A percentile compares a stretch with the other conserved stretches of the same genome.
Evolutionary conservation across 92 coral and sea anemone genomes (phyloP).

Genomic region (Pocillopora grandis): DNA sequence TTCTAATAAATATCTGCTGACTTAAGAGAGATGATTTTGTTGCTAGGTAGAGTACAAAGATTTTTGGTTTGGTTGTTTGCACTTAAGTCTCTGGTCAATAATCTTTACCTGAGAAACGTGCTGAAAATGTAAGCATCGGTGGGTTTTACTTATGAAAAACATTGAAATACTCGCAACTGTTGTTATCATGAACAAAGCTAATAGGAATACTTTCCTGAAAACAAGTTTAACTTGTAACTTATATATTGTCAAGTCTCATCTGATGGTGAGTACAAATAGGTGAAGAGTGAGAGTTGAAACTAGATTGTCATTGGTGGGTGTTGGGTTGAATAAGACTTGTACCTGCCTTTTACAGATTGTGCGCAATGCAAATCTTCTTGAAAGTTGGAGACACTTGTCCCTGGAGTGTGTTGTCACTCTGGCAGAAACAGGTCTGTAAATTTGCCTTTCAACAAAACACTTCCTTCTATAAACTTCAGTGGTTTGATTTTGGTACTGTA

Average conservation of each 20-base stretch:
- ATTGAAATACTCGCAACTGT: too few species aligned
- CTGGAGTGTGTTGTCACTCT: slow-evolving; percentile 95
- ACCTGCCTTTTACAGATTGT: slow-evolving; percentile 60
- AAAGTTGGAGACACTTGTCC: slow-evolving; percentile 87
- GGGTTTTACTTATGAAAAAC: too few species aligned
- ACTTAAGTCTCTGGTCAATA: too few species aligned
- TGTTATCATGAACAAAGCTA: too few species aligned
- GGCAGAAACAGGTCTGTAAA: slow-evolving; percentile 84
- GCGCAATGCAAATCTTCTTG: slow-evolving; percentile 72
- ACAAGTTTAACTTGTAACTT: too few species aligned
- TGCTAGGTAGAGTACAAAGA: not conserved
- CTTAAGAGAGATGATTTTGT: not conserved
- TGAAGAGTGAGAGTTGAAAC: too few species aligned
- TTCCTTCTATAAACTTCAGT: not conserved
- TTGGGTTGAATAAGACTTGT: not conserved
- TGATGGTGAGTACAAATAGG: too few species aligned
- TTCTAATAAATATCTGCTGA: not conserved
- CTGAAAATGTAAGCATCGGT: too few species aligned
- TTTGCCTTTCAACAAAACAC: not conserved
- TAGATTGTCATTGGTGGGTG: not conserved
- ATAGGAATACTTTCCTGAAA: too few species aligned
- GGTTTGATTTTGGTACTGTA: not conserved
- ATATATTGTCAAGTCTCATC: too few species aligned
- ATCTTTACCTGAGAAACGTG: too few species aligned
- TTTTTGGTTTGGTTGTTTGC: not conserved